Percentiles rank a stretch among this genome's conserved stretches.
These are phyloP conservation scores for Polyodon spathula DNA, from an alignment of 2,113 vertebrate species.

Conservation along the genomic window DNA sequence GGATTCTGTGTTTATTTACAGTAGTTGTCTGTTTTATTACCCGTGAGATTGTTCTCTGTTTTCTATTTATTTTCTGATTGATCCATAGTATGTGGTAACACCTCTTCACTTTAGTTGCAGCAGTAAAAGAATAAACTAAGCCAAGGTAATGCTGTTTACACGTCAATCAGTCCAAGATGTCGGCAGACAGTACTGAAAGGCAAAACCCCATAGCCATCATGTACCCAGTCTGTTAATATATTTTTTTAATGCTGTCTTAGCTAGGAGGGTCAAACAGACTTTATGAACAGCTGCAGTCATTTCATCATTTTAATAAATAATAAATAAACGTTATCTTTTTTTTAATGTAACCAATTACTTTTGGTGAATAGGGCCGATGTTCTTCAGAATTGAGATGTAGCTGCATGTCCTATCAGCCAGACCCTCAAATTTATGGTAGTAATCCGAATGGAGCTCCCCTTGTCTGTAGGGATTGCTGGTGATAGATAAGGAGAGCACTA, in stretches of 20 bases:
- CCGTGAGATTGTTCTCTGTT: too few species aligned
- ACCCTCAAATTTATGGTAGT: not conserved
- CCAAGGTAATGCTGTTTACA: too few species aligned
- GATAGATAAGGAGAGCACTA: conserved; percentile 37
- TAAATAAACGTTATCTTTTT: conserved; percentile 14
- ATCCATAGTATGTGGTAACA: too few species aligned
- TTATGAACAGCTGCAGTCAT: conserved; percentile 12
- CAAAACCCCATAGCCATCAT: too few species aligned
- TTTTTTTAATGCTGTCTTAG: conserved; percentile 17
- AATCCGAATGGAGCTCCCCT: conserved; percentile 13
- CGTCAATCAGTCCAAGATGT: too few species aligned
- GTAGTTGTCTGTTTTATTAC: too few species aligned
- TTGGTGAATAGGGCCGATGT: conserved; percentile 1
- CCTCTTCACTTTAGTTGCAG: too few species aligned
- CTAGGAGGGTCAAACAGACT: conserved; percentile 20
- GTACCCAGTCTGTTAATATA: too few species aligned
- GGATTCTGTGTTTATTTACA: too few species aligned
- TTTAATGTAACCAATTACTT: conserved; percentile 4
- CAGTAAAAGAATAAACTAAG: too few species aligned
- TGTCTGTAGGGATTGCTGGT: conserved; percentile 12
- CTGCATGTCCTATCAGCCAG: not conserved
- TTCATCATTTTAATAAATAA: conserved; percentile 19
- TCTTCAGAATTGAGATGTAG: not conserved
- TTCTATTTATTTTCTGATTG: too few species aligned
- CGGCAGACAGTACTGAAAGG: too few species aligned